phyloP scores from a whole-genome alignment of 1,140 invertebrate genomes.

The Tetramorium simillimum region DNA sequence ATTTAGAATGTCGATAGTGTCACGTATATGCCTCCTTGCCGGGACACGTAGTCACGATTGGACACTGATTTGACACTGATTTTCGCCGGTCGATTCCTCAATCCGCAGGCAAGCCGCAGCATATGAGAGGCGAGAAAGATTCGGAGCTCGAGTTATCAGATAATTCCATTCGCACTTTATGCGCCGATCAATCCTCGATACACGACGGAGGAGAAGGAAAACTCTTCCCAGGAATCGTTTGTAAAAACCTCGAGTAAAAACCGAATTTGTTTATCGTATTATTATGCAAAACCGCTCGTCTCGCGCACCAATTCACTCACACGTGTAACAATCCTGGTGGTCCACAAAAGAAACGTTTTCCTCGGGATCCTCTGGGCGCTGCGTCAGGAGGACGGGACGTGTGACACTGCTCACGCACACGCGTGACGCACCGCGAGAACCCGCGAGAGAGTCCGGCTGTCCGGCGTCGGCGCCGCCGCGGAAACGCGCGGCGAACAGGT shows the following conservation, averaged over 20 bases:
- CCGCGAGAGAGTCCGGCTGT: not conserved
- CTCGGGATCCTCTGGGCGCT: not conserved
- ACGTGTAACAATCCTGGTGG: not conserved
- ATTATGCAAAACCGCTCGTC: not conserved
- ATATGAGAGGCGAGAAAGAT: not conserved
- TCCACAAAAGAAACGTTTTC: not conserved
- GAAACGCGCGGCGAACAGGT: slow-evolving; percentile 61
- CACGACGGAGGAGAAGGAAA: not conserved
- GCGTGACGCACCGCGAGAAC: not conserved
- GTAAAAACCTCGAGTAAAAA: not conserved
- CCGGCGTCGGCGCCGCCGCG: slow-evolving; percentile 1
- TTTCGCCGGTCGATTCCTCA: not conserved
- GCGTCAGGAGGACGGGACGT: not conserved
- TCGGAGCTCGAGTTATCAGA: not conserved
- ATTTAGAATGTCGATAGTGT: not conserved
- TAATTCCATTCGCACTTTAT: not conserved
- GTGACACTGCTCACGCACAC: slow-evolving; percentile 17
- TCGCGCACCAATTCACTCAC: not conserved
- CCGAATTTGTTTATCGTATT: not conserved
- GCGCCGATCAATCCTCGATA: not conserved
- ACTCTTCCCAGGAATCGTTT: not conserved
- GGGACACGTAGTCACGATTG: too few species aligned
- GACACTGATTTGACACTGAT: not conserved
- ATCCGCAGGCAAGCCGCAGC: not conserved
- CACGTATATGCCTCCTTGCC: not conserved